Conservation (phyloP, 1,140 invertebrate species). For the Heliconius nattereri region DNA sequence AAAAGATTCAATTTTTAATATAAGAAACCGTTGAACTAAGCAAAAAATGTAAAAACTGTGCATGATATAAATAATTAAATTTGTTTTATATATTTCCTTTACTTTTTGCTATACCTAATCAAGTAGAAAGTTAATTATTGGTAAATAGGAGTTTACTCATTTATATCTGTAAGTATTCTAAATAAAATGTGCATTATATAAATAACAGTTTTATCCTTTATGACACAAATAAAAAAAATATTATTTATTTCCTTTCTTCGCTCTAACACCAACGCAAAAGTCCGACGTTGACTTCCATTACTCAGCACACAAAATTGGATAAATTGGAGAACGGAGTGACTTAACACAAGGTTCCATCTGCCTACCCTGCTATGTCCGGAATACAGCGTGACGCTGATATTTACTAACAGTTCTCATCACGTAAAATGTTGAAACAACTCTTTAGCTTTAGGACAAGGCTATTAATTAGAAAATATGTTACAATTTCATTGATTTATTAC, state of each 20-base stretch:
- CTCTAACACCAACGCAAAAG: too few species aligned
- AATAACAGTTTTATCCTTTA: too few species aligned
- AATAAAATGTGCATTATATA: too few species aligned
- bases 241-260: too few species aligned
- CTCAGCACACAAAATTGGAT: not conserved
- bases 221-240: too few species aligned
- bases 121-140: not conserved
- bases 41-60: not conserved
- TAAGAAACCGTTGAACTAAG: too few species aligned
- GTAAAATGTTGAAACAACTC: not conserved
- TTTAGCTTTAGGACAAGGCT: slow-evolving; percentile 3
- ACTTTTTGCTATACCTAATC: too few species aligned
- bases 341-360: not conserved
- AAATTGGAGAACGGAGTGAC: not conserved
- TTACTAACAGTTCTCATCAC: not conserved
- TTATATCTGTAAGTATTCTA: too few species aligned
- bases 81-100: not conserved
- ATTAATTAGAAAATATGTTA: slow-evolving; percentile 16
- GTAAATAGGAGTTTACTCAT: not conserved
- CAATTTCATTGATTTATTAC: slow-evolving; percentile 12
- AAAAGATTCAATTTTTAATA: too few species aligned
- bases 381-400: not conserved
- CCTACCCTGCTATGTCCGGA: not conserved
- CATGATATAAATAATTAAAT: not conserved
- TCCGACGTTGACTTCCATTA: too few species aligned